These are phyloP conservation scores for Gorsachius magnificus DNA, from an alignment of 2,797 vertebrate genomes.

Conservation along the genomic window DNA sequence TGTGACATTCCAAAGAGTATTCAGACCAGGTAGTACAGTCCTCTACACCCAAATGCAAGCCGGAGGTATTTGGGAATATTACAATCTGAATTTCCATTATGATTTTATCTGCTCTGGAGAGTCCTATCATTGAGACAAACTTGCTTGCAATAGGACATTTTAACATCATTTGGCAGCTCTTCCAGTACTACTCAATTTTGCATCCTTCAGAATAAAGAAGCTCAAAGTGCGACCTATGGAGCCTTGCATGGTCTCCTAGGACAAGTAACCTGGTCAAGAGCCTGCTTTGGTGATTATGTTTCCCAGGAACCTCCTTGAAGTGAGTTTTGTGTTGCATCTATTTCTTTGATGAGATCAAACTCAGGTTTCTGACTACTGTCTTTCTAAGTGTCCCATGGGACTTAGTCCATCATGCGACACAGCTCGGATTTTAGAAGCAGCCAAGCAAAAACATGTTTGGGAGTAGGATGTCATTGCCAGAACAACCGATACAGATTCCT, in stretches of 20 bases:
- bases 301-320: background rate
- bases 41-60: background rate
- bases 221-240: background rate
- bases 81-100: background rate
- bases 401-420: background rate
- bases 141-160: background rate
- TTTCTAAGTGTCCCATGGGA: background rate
- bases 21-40: background rate
- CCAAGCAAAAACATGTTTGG: background rate
- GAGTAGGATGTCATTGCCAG: background rate
- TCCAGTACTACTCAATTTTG: background rate
- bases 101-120: background rate
- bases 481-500: background rate
- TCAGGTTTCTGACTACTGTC: background rate
- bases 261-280: background rate
- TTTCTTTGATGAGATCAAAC: background rate
- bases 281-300: background rate
- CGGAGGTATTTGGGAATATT: background rate
- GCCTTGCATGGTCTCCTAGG: background rate
- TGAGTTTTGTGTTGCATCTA: background rate
- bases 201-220: background rate
- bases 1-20: background rate
- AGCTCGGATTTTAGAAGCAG: background rate
- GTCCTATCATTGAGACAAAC: background rate
- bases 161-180: background rate